Evolutionary conservation across 2,797 vertebrate species (phyloP).

Genomic region (Sylvilagus floridanus): DNA sequence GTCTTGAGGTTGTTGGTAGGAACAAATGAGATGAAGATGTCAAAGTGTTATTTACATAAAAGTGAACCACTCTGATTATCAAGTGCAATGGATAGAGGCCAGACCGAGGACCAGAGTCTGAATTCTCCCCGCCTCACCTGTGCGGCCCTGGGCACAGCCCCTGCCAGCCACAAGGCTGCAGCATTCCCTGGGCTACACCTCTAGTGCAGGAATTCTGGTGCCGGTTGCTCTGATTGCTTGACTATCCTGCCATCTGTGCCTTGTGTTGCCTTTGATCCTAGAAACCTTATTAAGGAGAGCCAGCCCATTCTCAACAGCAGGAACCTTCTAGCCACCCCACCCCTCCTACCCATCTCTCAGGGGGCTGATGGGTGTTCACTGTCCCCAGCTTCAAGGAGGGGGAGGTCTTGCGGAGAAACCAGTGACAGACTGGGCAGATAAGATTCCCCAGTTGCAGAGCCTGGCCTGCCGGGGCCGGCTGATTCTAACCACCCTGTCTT

Average conservation of each 20-base stretch:
- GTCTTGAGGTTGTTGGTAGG: background rate
- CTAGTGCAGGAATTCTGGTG: background rate
- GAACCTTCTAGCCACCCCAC: background rate
- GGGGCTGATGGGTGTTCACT: background rate
- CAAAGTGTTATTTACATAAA: slow-evolving; percentile 16
- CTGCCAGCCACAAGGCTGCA: background rate
- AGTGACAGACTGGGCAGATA: background rate
- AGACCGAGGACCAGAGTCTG: background rate
- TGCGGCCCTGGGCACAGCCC: background rate
- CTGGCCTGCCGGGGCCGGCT: background rate
- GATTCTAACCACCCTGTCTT: background rate
- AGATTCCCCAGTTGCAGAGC: slow-evolving; percentile 7
- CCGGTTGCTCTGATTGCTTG: background rate
- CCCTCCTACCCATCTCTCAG: background rate
- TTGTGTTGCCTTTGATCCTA: background rate
- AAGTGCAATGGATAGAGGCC: background rate
- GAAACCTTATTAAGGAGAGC: background rate
- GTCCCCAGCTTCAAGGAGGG: background rate
- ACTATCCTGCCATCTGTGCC: background rate
- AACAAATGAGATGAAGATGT: slow-evolving; percentile 13
- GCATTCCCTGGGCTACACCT: background rate
- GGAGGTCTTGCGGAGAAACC: background rate
- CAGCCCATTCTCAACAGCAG: background rate
- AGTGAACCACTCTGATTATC: slow-evolving; percentile 34
- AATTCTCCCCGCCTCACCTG: background rate